Conservation (phyloP, 1,140 invertebrate species). For the Alviniconcha marisindica region DNA sequence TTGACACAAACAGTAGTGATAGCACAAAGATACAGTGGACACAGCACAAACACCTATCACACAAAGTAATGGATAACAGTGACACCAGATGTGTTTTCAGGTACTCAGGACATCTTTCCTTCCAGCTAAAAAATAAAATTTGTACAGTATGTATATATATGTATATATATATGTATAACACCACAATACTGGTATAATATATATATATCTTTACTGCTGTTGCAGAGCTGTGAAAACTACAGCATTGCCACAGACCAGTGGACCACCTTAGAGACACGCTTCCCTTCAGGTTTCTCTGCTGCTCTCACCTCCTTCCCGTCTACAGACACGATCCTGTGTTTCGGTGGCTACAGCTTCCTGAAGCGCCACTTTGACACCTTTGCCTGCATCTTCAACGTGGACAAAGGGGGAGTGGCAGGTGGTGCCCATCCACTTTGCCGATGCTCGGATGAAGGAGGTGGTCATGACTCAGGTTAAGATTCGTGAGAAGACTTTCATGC, state of each 20-base stretch:
- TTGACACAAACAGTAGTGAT: too few relatives aligned
- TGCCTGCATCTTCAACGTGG: slow-evolving; percentile 27
- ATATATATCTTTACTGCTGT: too few relatives aligned
- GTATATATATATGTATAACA: too few relatives aligned
- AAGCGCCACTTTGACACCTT: slow-evolving; percentile 36
- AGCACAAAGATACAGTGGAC: too few relatives aligned
- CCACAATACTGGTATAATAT: too few relatives aligned
- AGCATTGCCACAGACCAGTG: slow-evolving; percentile 25
- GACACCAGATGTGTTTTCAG: too few relatives aligned
- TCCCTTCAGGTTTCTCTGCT: slow-evolving; percentile 9
- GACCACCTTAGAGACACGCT: slow-evolving; percentile 20
- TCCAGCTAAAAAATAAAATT: too few relatives aligned
- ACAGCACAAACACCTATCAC: too few relatives aligned
- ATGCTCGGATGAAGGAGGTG: slow-evolving; percentile 30
- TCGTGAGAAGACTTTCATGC: slow-evolving; percentile 29
- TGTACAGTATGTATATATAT: too few relatives aligned
- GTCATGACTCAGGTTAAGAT: slow-evolving; percentile 40
- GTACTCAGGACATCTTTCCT: not conserved
- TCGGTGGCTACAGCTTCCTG: slow-evolving; percentile 36
- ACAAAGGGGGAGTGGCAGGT: slow-evolving; percentile 39
- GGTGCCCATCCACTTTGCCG: slow-evolving; percentile 34
- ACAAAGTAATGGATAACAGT: too few relatives aligned
- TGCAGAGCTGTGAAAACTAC: slow-evolving; percentile 33
- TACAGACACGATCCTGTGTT: slow-evolving; percentile 32
- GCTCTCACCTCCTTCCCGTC: slow-evolving; percentile 30